Evolutionary conservation across 2,113 vertebrate genomes (phyloP), one percentile per base, ranked within the genome.

Genomic region (Mormyrus lacerda): DNA sequence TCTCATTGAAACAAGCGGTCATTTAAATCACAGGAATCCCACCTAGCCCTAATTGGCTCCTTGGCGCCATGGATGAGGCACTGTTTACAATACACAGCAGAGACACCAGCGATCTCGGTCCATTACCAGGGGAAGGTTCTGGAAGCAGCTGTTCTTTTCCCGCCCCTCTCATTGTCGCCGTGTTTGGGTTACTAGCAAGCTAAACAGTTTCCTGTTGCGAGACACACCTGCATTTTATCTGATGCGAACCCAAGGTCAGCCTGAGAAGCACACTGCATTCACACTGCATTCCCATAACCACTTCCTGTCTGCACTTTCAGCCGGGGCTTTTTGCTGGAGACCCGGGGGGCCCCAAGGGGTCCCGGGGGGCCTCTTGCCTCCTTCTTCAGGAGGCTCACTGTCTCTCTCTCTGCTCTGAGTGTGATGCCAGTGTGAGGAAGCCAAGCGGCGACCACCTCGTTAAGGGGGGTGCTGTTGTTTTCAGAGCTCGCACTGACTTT

Each of bases 211-310:
- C 92, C 92, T 91, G 95, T 85, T 44, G 89, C 89, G 92, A 95
- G 95, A 93, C 94, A 93, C 94, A 97, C 96, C 96, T 96, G 96
- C 94, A 92, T 93, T 94, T 96, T 96, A 96, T 96, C 95, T 95
- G 90, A 90, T 92, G 91, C 92, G 94, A 92, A 94, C 92, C 91
- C 94, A 47, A 8, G 7, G 17, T n/a, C 92, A 95, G 93, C 61
- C 90, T 89, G 94, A 94, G 91, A 94, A 91, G 91, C 93, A 93
- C 93, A 93, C 94, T 94, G 93, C 95, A 95, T 89, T 91, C 93
- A 93, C 93, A 93, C 94, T 94, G 93, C 95, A 95, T 88, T 90
- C 48, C 88, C 91, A 0, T 1, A 91, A 88, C 92, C 91, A 89
- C 92, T 95, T 95, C 93, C 94, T 94, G 93, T 93, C 35, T 42